Conservation (phyloP, 2,797 vertebrate species). For the Enteromius thamalakanensis region DNA sequence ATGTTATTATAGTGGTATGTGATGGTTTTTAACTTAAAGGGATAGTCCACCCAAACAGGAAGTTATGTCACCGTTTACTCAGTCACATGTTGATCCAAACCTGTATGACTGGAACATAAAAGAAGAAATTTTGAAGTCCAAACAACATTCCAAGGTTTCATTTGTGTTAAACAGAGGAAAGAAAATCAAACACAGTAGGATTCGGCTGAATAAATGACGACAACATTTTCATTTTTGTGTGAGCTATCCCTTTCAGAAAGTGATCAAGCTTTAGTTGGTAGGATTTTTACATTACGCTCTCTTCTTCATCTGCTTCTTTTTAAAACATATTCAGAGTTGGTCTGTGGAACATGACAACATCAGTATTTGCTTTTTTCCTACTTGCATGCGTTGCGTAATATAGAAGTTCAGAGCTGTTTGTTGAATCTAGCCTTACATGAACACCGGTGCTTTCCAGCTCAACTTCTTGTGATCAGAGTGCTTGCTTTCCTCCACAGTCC, state of each 20-base stretch:
- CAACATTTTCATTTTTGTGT: background rate
- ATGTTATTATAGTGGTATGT: background rate
- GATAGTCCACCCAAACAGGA: background rate
- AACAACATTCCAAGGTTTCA: background rate
- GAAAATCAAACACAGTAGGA: background rate
- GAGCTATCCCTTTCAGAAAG: background rate
- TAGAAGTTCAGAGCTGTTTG: background rate
- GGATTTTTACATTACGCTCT: background rate
- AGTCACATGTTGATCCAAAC: background rate
- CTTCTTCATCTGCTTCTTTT: background rate
- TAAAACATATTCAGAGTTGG: background rate
- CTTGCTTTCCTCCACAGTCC: background rate
- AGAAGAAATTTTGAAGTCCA: background rate
- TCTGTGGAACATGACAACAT: constrained; percentile 14
- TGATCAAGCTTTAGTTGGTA: background rate
- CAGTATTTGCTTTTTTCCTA: constrained; percentile 26
- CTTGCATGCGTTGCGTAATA: background rate
- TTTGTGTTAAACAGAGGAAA: background rate
- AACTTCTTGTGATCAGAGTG: background rate
- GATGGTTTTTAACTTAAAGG: background rate
- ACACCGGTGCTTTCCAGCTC: background rate
- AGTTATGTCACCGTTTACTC: background rate
- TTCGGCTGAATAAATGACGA: background rate
- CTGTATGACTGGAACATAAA: background rate
- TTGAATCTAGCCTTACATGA: background rate